Evolutionary conservation across 2,888 invertebrate species (phyloP).

Genomic region (Crossocerus cetratus): DNA sequence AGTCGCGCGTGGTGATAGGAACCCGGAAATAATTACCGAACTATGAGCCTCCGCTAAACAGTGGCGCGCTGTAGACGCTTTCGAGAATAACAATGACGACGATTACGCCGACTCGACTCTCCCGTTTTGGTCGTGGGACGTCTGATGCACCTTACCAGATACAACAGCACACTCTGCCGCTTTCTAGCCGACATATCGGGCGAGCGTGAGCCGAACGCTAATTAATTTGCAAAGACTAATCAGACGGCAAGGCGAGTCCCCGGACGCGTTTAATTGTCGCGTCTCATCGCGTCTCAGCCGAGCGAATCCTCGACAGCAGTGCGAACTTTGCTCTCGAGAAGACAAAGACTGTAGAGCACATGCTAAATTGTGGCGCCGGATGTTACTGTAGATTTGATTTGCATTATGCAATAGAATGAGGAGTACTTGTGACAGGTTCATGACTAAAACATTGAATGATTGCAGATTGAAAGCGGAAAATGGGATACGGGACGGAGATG

Average conservation of each 20-base stretch:
- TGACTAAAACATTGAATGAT: neutral
- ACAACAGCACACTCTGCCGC: conserved; percentile 9
- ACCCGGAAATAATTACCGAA: conserved; percentile 42
- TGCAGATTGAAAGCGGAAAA: conserved; percentile 61
- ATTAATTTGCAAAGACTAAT: neutral
- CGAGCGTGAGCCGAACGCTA: neutral
- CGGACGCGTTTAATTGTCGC: neutral
- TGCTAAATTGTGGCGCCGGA: no score
- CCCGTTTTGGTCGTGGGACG: conserved; percentile 17
- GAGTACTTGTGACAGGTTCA: no score
- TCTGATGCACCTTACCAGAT: conserved; percentile 17
- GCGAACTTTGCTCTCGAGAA: no score
- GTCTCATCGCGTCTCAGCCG: neutral
- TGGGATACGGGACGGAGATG: conserved; percentile 90
- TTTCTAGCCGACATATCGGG: neutral
- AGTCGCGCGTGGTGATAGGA: conserved; percentile 30
- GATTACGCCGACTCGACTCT: conserved; percentile 32
- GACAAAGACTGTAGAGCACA: no score
- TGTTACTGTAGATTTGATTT: no score
- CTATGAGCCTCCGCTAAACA: neutral
- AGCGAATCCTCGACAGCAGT: no score
- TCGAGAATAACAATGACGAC: conserved; percentile 30
- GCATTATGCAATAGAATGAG: no score
- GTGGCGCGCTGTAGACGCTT: conserved; percentile 5
- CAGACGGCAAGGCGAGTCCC: neutral